Base-by-base conservation (phyloP, 2,113 vertebrate species). In the Syrmaticus mikado region DNA sequence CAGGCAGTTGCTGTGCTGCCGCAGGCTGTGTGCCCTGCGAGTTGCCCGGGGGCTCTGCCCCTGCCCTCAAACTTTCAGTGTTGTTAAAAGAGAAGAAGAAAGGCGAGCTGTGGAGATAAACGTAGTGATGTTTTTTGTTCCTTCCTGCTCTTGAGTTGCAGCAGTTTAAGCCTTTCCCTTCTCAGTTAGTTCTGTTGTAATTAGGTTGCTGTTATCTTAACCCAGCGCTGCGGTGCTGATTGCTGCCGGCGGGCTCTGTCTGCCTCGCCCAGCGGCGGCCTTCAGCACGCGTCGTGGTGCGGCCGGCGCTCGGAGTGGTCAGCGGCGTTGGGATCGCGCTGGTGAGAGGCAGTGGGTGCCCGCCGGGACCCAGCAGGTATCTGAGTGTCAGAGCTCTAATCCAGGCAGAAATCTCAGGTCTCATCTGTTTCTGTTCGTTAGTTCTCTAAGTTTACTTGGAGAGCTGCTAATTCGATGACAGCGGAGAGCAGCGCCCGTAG, bases 151-250 rank as follows among this genome's bases (percentile, higher is more conserved):
- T n/a, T 53, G 17, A 58, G 6, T 74, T 88, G n/a, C 45, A 73
- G 60, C 30, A 74, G 45, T 75, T 92, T 38, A 66, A 48, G 38
- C 20, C 16, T 87, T 52, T 22, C 18, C 6, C 13, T 2, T 4
- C 11, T 3, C 13, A 20, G 18, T 4, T 55, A 32, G 18, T 70
- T 83, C 57, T 83, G 22, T 55, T 80, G n/a, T 10, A 7, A 12
- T 20, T 11, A 41, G 15, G 12, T 48, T 32, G 5, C 14, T 30
- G 67, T 82, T 10, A 12, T 36, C 79, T 60, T 9, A 50, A 11
- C 28, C 60, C 41, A 0, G 1, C 0, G 6, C 27, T 10, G 28
- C 28, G 15, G 30, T 13, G 25, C 30, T 1, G 1, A 0, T 30
- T 3, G 28, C 55, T 77, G 27, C 50, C 13, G 6, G 19, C 24